phyloP scores from a whole-genome alignment of 2,888 invertebrate species.

The Tetropium fuscum region DNA sequence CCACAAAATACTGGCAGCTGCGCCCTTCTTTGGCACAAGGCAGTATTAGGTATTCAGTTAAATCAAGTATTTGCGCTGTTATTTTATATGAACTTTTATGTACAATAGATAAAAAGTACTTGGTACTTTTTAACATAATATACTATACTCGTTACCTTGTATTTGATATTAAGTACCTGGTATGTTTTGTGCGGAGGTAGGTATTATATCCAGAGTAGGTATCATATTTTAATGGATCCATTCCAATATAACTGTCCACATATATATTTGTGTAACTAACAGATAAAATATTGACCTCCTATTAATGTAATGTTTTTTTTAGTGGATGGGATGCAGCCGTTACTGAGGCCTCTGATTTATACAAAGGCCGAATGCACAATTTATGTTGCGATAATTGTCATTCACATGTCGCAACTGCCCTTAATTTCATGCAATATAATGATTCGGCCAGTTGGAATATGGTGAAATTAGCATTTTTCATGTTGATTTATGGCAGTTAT shows the following conservation, averaged over 20 bases:
- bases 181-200: too few species aligned
- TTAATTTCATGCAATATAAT: constrained; percentile 91
- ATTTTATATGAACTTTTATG: too few species aligned
- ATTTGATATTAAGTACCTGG: too few species aligned
- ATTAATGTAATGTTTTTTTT: too few species aligned
- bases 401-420: constrained; percentile 94
- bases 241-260: too few species aligned
- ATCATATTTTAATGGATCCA: too few species aligned
- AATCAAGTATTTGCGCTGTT: too few species aligned
- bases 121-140: too few species aligned
- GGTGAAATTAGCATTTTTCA: constrained; percentile 85
- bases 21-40: constrained; percentile 78
- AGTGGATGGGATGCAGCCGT: constrained; percentile 91
- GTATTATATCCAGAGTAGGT: too few species aligned
- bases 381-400: constrained; percentile 98
- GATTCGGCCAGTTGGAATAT: constrained; percentile 89
- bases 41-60: constrained; percentile 65
- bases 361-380: constrained; percentile 95
- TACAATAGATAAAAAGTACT: too few species aligned
- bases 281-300: background rate
- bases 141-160: too few species aligned
- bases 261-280: background rate
- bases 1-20: constrained; percentile 90
- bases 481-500: constrained; percentile 84
- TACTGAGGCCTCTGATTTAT: constrained; percentile 92